A percentile compares a stretch with the other conserved stretches of the same genome.
Evolutionary conservation across 1,140 invertebrate species (phyloP).

Genomic region (Lepidurus couesii): DNA sequence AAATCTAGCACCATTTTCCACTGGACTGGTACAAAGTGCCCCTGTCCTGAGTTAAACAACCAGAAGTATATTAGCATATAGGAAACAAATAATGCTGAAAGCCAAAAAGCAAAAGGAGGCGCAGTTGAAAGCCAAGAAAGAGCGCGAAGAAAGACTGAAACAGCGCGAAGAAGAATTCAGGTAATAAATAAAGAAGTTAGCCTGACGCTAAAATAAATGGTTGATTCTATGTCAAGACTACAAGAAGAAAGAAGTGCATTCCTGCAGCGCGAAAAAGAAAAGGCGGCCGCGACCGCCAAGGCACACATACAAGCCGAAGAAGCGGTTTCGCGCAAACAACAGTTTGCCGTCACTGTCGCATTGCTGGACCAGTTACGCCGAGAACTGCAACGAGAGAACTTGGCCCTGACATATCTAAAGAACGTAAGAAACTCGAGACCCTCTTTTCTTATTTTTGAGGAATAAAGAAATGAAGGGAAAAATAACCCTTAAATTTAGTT

Average conservation of each 20-base stretch:
- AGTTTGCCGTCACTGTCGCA: not conserved
- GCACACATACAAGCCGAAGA: constrained; percentile 1
- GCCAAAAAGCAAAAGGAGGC: constrained; percentile 31
- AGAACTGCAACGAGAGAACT: not conserved
- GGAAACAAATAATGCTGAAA: constrained; percentile 24
- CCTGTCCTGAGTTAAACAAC: not conserved
- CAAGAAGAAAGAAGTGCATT: not conserved
- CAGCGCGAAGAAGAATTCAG: constrained; percentile 29
- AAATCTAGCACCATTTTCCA: not conserved
- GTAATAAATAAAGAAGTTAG: not conserved
- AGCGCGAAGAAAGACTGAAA: constrained; percentile 30
- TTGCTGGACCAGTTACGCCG: not conserved
- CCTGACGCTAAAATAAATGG: too few relatives aligned
- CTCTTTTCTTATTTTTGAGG: not conserved
- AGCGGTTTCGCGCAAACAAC: constrained; percentile 9
- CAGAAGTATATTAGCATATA: not conserved
- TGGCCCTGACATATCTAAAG: not conserved
- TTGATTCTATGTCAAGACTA: not conserved
- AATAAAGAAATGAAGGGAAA: not conserved
- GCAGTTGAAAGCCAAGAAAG: constrained; percentile 30
- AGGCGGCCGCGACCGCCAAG: not conserved
- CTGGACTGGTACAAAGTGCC: not conserved
- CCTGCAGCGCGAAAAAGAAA: not conserved
- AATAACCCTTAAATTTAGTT: constrained; percentile 7
- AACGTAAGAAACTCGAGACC: not conserved